Conservation (phyloP, 2,888 invertebrate species). For the Protophormia terraenovae region DNA sequence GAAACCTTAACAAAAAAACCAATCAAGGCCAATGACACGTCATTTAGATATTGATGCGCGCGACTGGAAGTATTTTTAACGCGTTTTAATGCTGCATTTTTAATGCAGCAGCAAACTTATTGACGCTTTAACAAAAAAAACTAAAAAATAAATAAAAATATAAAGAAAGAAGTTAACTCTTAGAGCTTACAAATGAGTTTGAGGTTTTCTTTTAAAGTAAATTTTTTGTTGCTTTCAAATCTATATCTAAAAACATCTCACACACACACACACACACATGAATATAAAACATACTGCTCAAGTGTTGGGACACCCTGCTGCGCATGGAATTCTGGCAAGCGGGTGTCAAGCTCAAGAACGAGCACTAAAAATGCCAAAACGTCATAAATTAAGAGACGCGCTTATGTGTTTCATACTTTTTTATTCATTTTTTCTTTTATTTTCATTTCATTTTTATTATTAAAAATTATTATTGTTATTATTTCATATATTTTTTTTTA, state of each 20-base stretch:
- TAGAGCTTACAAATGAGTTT: slow-evolving; percentile 40
- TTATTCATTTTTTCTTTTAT: slow-evolving; percentile 20
- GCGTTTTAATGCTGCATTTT: slow-evolving; percentile 58
- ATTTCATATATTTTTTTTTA: slow-evolving; percentile 15
- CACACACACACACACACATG: background rate
- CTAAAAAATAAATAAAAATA: too few species aligned
- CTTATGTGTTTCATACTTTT: slow-evolving; percentile 41
- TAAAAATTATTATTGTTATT: slow-evolving; percentile 49
- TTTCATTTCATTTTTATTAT: slow-evolving; percentile 61
- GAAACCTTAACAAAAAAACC: slow-evolving; percentile 39
- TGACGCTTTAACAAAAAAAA: too few species aligned
- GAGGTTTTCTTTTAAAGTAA: slow-evolving; percentile 51
- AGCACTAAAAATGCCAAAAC: slow-evolving; percentile 68
- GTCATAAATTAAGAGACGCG: slow-evolving; percentile 68
- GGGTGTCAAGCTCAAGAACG: slow-evolving; percentile 67
- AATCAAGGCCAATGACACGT: slow-evolving; percentile 68
- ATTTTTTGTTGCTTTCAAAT: slow-evolving; percentile 43
- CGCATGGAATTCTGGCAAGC: slow-evolving; percentile 60
- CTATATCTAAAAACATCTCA: slow-evolving; percentile 44
- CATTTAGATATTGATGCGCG: slow-evolving; percentile 64
- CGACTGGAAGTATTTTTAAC: slow-evolving; percentile 20
- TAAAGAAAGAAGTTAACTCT: slow-evolving; percentile 39
- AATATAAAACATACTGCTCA: slow-evolving; percentile 32
- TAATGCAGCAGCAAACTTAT: too few species aligned
- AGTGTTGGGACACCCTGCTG: slow-evolving; percentile 48